These are phyloP conservation scores for Eurois occulta DNA, from an alignment of 2,888 invertebrate genomes.

Conservation along the genomic window DNA sequence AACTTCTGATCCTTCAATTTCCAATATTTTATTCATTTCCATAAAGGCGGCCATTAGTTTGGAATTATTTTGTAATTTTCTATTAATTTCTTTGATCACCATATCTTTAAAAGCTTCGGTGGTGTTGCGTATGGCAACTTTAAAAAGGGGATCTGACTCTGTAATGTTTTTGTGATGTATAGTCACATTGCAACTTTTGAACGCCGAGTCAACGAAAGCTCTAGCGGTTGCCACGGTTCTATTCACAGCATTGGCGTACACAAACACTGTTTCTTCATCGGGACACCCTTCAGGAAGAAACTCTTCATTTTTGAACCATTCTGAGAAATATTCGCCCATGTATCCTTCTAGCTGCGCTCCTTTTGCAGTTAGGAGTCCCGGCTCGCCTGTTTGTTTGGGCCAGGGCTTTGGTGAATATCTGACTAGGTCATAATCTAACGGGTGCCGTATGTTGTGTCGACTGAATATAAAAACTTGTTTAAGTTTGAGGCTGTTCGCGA, in stretches of 20 bases:
- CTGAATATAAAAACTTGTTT: conserved; percentile 59
- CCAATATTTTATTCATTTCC: conserved; percentile 53
- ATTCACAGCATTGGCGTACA: conserved; percentile 22
- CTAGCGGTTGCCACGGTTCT: conserved; percentile 45
- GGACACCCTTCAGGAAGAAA: conserved; percentile 53
- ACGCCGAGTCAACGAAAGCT: conserved; percentile 37
- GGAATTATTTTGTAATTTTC: conserved; percentile 28
- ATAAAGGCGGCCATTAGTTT: conserved; percentile 26
- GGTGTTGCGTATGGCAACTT: conserved; percentile 25
- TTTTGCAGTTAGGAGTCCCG: conserved; percentile 44
- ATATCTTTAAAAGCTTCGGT: conserved; percentile 33
- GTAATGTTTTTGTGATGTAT: conserved; percentile 21
- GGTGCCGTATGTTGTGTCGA: conserved; percentile 51
- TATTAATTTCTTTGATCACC: conserved; percentile 33
- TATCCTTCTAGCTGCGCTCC: conserved; percentile 50
- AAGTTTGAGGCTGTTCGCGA: conserved; percentile 25
- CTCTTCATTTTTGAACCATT: conserved; percentile 53
- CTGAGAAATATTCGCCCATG: conserved; percentile 57
- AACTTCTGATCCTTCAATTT: conserved; percentile 49
- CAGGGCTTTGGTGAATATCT: conserved; percentile 48
- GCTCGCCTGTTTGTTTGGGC: conserved; percentile 18
- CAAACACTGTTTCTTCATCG: conserved; percentile 42
- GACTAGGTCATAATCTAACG: not conserved
- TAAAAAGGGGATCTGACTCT: conserved; percentile 43
- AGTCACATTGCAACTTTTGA: conserved; percentile 37